A percentile compares a stretch with the other conserved stretches of the same genome.
Conservation (phyloP, 2,113 vertebrate genomes). For the Pagrus major region DNA sequence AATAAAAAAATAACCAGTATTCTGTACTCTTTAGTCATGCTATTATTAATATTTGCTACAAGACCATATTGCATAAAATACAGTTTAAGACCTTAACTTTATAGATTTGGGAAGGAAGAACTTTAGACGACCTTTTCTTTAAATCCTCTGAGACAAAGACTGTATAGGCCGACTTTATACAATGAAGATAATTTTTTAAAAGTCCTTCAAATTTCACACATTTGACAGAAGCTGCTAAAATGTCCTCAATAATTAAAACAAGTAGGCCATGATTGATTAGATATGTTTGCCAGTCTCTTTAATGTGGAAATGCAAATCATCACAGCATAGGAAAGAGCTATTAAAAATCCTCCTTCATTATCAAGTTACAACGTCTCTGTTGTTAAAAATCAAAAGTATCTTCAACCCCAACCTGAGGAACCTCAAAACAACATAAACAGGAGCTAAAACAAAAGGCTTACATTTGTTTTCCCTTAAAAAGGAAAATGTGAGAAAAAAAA, state of each 20-base stretch:
- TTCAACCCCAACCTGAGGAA: slow-evolving; percentile 46
- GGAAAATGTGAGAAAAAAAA: slow-evolving; percentile 29
- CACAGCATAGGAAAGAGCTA: slow-evolving; percentile 60
- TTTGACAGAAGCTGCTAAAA: neutral
- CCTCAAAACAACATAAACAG: slow-evolving; percentile 33
- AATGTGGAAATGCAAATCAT: slow-evolving; percentile 62
- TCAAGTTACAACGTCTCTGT: slow-evolving; percentile 39
- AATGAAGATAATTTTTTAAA: no score
- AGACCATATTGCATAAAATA: neutral
- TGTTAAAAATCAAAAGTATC: slow-evolving; percentile 40
- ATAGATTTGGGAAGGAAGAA: no score
- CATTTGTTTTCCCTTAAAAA: slow-evolving; percentile 38
- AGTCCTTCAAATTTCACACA: neutral
- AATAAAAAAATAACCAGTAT: neutral
- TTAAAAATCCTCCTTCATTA: slow-evolving; percentile 36
- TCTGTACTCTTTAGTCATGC: neutral
- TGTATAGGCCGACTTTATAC: no score
- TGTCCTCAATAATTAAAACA: slow-evolving; percentile 11
- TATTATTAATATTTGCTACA: neutral
- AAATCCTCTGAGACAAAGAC: no score
- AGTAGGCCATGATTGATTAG: neutral
- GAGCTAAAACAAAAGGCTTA: slow-evolving; percentile 39
- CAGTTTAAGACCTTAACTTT: no score
- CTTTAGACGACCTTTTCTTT: no score
- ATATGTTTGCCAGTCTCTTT: slow-evolving; percentile 52